Evolutionary conservation across 1,140 invertebrate species (phyloP), one percentile per base, ranked within the genome.

Genomic region (Drosophila sp.): DNA sequence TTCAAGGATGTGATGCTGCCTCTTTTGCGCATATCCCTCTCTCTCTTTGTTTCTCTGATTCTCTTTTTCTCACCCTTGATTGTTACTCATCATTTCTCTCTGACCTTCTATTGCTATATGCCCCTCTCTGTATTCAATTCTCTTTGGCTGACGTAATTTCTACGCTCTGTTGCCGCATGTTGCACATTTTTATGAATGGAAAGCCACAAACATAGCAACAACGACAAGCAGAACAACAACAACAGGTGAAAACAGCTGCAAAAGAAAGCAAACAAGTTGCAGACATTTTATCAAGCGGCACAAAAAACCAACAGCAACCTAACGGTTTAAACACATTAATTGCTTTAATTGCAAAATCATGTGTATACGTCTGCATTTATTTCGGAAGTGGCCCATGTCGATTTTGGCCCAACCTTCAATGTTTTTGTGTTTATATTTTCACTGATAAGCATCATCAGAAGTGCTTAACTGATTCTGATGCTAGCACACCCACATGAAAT

Each of bases 141-240:
- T 50, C 44, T 50, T 73, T 87, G 79, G 82, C 82, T 86, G 82
- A 86, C 67, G 83, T 71, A 86, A 86, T 61, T 83, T 67, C 25
- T 64, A 71, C 72, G 67, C 67, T 70, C 56, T 30, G 44, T 86
- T 86, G 83, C 83, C 76, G 70, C 76, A 84, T 83, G 83, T 67
- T 76, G 71, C 83, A 56, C 64, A 65, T 58, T 83, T 86, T 86
- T 87, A 83, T 86, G 83, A 86, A 86, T 86, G 82, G 83, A 79
- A 87, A 83, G 83, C 63, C 63, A 25, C 33, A 58, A 62, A 55
- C 66, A 25, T 66, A 56, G 54, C 60, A 56, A 44, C 41, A 55
- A 30, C 27, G 5, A 30, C 32, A 33, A 64, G 2, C 54, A 40
- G 8, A 55, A 62, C 10, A 69, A 25, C 5, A 61, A 61, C 70